Base-by-base conservation (phyloP, 2,888 invertebrate genomes). In the Microplitis manilae region DNA sequence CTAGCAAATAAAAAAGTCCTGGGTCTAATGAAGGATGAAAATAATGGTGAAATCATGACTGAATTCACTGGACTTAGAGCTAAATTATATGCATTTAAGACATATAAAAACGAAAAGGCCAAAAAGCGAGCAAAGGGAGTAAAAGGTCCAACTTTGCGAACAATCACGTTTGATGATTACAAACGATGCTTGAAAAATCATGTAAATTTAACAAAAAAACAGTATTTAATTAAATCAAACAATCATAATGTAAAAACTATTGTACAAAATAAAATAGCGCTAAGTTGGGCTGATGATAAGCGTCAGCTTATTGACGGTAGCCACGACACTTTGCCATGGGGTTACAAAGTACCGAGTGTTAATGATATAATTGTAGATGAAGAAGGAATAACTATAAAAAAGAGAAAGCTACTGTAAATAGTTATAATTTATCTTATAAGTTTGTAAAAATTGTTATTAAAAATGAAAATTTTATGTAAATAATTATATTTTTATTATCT, bases 21-120 rank as follows among this genome's bases (percentile, higher is more conserved):
- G 30, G 30, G 30, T 76, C n/a, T 74, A 1, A 69, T 75, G 75
- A 75, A 84, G 78, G 75, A 73, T 62, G 73, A 77, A 30, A 77
- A 73, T 38, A 73, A 77, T 38, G 77, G 73, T 5, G 6, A 64
- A 20, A 73, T 77, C 8, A 73, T 77, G 77, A 39, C 61, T 1
- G 76, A 73, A 39, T 76, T 72, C 13, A 59, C 65, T 59, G 76
- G 70, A 40, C 41, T 76, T 2, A 41, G 71, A n/a, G 50, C 65
- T 13, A 76, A 76, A 61, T 65, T 76, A 30, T 76, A 72, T 60
- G 15, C 20, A 4, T 76, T 30, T 9, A 70, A 30, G 30, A 30
- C 30, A 30, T 30, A 30, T 30, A 30, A 30, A 30, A 30, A 30
- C 2, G 4, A 30, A 30, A 30, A 30, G 30, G 2, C 30, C 30